A percentile compares a stretch with the other conserved stretches of the same genome.
phyloP scores from a whole-genome alignment of 1,140 invertebrate species.

The Euschistus heros region DNA sequence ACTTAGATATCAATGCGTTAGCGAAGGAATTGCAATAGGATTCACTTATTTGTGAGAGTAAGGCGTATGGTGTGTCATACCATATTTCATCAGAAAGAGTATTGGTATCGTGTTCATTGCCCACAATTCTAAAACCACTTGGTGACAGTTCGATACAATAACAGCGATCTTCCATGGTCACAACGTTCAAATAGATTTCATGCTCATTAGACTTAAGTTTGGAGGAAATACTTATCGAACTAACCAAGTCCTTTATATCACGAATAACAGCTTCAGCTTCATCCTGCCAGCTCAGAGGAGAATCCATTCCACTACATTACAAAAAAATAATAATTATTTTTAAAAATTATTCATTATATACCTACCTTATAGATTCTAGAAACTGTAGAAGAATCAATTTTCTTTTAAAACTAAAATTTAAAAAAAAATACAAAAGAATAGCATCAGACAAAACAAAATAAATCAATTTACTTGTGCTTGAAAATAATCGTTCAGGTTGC shows the following conservation, averaged over 20 bases:
- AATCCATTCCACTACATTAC: neutral
- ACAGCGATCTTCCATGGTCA: neutral
- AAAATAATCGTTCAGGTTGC: too few relatives aligned
- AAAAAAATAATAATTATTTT: too few relatives aligned
- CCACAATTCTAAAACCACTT: slow-evolving; percentile 19
- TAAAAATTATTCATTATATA: too few relatives aligned
- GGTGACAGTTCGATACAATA: slow-evolving; percentile 14
- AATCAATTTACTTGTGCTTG: too few relatives aligned
- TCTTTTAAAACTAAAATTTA: too few relatives aligned
- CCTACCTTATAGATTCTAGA: too few relatives aligned
- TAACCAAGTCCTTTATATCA: slow-evolving; percentile 16
- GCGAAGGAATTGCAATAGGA: slow-evolving; percentile 3
- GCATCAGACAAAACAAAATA: too few relatives aligned
- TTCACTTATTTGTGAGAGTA: slow-evolving; percentile 14
- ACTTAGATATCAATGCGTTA: slow-evolving; percentile 15
- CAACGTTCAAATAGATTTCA: slow-evolving; percentile 11
- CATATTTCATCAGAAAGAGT: neutral
- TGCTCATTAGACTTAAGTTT: neutral
- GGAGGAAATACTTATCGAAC: neutral
- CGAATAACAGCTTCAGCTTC: slow-evolving; percentile 19
- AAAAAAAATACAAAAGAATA: too few relatives aligned
- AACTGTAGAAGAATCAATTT: too few relatives aligned
- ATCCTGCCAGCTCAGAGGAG: neutral
- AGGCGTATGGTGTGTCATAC: slow-evolving; percentile 18
- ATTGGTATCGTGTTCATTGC: neutral